Percentiles rank a stretch among this genome's conserved stretches.
phyloP scores from a whole-genome alignment of 1,140 invertebrate genomes.

The Drosophila guanche region DNA sequence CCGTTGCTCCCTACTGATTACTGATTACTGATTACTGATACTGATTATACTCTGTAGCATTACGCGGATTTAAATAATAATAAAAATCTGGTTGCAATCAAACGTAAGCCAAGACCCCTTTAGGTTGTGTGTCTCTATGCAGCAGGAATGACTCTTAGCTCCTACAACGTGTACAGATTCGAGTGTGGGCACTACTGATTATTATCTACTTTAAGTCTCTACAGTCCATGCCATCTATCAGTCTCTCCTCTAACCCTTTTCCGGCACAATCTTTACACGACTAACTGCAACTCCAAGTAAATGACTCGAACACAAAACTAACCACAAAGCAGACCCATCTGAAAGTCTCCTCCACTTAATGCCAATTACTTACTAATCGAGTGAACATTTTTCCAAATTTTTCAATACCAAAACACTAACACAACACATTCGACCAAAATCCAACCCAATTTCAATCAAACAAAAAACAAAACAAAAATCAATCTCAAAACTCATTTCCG shows the following conservation, averaged over 20 bases:
- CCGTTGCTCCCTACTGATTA: conserved; percentile 53
- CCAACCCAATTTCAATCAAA: conserved; percentile 52
- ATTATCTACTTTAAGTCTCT: conserved; percentile 14
- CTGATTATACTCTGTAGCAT: conserved; percentile 57
- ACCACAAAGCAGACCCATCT: conserved; percentile 5
- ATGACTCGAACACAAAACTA: conserved; percentile 36
- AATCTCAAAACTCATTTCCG: conserved; percentile 72
- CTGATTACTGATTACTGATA: conserved; percentile 60
- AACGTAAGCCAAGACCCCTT: conserved; percentile 7
- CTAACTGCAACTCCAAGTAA: conserved; percentile 50
- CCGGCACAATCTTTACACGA: conserved; percentile 35
- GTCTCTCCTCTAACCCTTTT: conserved; percentile 47
- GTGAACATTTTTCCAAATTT: conserved; percentile 74
- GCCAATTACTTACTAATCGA: conserved; percentile 55
- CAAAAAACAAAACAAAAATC: conserved; percentile 56
- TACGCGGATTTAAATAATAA: conserved; percentile 40
- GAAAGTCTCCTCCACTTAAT: conserved; percentile 31
- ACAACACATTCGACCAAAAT: conserved; percentile 33
- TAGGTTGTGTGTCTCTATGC: conserved; percentile 33
- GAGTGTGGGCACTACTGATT: conserved; percentile 9
- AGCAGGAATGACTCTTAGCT: conserved; percentile 10
- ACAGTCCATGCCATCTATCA: conserved; percentile 15
- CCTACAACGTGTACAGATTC: conserved; percentile 22
- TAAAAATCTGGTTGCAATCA: conserved; percentile 38
- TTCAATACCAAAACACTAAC: conserved; percentile 59